These are phyloP conservation scores for Ormyrus labotus DNA, from an alignment of 2,888 invertebrate species.

Conservation along the genomic window DNA sequence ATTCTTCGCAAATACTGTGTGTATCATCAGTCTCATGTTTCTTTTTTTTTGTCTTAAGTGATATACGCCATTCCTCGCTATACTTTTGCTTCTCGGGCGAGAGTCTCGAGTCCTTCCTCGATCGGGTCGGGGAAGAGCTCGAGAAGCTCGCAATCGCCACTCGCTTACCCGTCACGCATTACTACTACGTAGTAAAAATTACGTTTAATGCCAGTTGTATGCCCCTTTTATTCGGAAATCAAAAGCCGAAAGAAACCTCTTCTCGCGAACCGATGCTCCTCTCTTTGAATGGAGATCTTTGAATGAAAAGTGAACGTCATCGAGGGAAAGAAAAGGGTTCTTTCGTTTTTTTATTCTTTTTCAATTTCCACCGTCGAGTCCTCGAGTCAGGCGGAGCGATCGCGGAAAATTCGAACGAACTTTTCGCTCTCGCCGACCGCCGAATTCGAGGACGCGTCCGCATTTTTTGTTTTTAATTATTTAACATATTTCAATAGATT, in stretches of 20 bases:
- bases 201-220: conserved; percentile 74
- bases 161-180: conserved; percentile 9
- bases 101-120: conserved; percentile 19
- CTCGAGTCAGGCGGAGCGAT: conserved; percentile 8
- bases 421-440: background rate
- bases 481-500: conserved; percentile 69
- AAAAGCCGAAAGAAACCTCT: conserved; percentile 8
- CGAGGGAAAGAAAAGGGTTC: too few relatives aligned
- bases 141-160: conserved; percentile 40
- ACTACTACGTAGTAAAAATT: conserved; percentile 57
- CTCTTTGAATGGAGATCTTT: conserved; percentile 15
- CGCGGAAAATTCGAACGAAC: conserved; percentile 15
- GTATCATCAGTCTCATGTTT: conserved; percentile 73
- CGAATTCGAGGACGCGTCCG: conserved; percentile 29
- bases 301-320: background rate
- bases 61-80: conserved; percentile 45
- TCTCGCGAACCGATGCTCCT: background rate
- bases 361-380: conserved; percentile 18
- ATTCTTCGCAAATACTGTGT: conserved; percentile 73
- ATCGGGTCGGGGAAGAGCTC: conserved; percentile 23
- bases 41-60: conserved; percentile 57
- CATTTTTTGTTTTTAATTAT: conserved; percentile 40
- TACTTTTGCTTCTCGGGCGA: conserved; percentile 22
- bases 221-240: conserved; percentile 61
- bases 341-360: background rate